Base-by-base conservation (phyloP, 2,113 vertebrate genomes). In the Silurus glanis region DNA sequence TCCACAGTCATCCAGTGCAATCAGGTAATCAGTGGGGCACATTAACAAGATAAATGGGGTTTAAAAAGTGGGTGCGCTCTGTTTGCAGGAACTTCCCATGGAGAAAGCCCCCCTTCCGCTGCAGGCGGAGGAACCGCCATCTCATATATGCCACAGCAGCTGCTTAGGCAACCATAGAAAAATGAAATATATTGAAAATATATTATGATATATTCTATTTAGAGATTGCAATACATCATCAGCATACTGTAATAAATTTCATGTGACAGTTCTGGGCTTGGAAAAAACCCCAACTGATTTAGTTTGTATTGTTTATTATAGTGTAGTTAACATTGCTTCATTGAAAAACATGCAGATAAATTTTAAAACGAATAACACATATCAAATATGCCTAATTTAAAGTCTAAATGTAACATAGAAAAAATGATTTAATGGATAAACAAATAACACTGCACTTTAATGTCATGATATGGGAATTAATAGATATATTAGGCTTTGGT, bases 21-120 rank as follows among this genome's bases (percentile, higher is more conserved):
- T 96, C 95, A 96, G 94, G 95, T 96, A 96, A 96, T 96, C 95
- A 96, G 94, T 93, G 93, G 94, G 94, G 93, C 93, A 93, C 93
- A 95, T 95, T 96, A 95, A 94, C 94, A 93, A 95, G 94, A 95
- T 94, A 95, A 95, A 95, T 94, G 94, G 93, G 93, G 91, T 94
- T 94, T 93, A 93, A 94, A 95, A 95, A 94, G 94, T 94, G 93
- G 94, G 95, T 94, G 95, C 94, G 93, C 93, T 94, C 94, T 95
- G 93, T 94, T 95, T 93, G 93, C 92, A 93, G 94, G 94, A 95
- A 95, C 91, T 95, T 94, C 93, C 94, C 90, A 94, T 92, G 91
- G 94, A 93, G 94, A 94, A 92, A 92, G 91, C 93, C 92, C 94
- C 92, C 90, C 92, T 88, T 78, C 92, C 90, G 72, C 80, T 74